These are phyloP conservation scores for Drosophila buzzatii DNA, from an alignment of 2,888 invertebrate genomes.

Conservation along the genomic window DNA sequence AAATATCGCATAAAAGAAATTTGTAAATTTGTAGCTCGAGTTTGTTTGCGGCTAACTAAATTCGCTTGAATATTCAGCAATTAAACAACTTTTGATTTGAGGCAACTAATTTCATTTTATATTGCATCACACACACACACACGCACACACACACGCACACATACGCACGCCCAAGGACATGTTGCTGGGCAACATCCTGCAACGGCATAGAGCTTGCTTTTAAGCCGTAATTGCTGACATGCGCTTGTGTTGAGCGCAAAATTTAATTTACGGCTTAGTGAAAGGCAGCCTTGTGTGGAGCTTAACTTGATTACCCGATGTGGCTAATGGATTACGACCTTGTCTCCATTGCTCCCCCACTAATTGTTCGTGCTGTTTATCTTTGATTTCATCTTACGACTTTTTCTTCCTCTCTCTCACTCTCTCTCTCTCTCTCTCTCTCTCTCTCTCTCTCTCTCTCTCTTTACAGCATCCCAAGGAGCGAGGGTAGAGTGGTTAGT, in stretches of 20 bases:
- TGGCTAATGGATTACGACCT: conserved; percentile 28
- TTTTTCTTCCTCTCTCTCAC: not conserved
- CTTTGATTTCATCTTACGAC: conserved; percentile 12
- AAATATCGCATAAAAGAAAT: not conserved
- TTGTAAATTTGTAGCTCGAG: not conserved
- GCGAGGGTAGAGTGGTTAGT: conserved; percentile 32
- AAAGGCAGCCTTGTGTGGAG: conserved; percentile 21
- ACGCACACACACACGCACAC: not conserved
- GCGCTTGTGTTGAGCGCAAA: conserved; percentile 7
- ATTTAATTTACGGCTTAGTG: conserved; percentile 34
- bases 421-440: not conserved
- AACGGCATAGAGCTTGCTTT: not conserved
- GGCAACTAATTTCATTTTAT: not conserved
- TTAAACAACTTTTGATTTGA: not conserved
- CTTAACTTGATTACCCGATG: conserved; percentile 38
- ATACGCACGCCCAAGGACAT: not conserved
- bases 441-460: not conserved
- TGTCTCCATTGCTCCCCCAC: not conserved
- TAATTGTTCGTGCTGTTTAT: conserved; percentile 22
- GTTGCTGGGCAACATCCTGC: not conserved
- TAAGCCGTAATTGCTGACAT: conserved; percentile 2
- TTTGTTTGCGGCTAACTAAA: not conserved
- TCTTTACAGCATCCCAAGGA: conserved; percentile 28
- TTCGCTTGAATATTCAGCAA: not conserved
- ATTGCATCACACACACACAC: not conserved